These are phyloP conservation scores for Akabosia matsudoensis DNA, from an alignment of 1,140 invertebrate genomes.

Conservation along the genomic window DNA sequence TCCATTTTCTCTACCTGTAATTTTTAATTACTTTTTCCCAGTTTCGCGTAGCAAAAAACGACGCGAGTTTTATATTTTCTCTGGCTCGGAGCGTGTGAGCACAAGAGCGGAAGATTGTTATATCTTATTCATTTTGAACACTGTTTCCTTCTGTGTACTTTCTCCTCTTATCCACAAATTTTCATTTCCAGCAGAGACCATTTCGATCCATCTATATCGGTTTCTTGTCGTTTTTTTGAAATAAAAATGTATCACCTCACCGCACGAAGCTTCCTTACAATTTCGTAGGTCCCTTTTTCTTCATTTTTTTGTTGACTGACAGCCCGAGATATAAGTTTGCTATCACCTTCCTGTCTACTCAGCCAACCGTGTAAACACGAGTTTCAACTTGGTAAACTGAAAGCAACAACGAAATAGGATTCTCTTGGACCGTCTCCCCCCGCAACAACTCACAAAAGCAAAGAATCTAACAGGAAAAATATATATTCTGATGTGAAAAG, in stretches of 20 bases:
- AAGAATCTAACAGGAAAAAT: too few relatives aligned
- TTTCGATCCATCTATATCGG: neutral
- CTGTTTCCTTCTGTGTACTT: too few relatives aligned
- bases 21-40: neutral
- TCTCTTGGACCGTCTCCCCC: too few relatives aligned
- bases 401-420: neutral
- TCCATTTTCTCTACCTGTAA: neutral
- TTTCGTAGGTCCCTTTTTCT: too few relatives aligned
- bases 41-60: neutral
- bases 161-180: too few relatives aligned
- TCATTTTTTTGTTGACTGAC: neutral
- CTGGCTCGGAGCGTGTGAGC: neutral
- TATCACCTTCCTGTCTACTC: neutral
- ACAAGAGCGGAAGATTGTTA: neutral
- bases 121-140: neutral
- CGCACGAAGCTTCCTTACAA: too few relatives aligned
- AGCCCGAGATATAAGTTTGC: neutral
- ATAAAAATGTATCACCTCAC: neutral
- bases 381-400: neutral
- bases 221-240: neutral
- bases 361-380: neutral
- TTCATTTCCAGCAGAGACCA: neutral
- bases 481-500: neutral
- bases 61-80: neutral
- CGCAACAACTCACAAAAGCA: too few relatives aligned